Percentiles rank a stretch among this genome's conserved stretches.
Conservation (phyloP, 2,113 vertebrate genomes). For the Gallinago media region DNA sequence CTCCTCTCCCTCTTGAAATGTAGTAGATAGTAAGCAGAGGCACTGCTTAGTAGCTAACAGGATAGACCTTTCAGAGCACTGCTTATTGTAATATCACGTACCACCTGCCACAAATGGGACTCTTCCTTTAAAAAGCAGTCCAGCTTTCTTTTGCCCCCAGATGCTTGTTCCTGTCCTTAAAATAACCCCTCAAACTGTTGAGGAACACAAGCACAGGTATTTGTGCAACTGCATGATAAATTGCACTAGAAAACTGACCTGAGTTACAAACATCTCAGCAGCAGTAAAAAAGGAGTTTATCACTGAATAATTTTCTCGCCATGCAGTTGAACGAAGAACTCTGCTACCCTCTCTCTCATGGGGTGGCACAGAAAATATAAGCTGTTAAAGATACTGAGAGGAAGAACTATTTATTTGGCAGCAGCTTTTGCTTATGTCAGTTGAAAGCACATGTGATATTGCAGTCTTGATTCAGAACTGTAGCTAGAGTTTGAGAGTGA, state of each 20-base stretch:
- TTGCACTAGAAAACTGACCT: not conserved
- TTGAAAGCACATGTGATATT: not conserved
- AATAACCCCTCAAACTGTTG: not conserved
- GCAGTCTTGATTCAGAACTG: not conserved
- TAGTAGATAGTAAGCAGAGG: not conserved
- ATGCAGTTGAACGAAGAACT: not conserved
- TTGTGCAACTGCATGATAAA: not conserved
- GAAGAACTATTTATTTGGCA: not conserved
- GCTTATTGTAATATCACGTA: rapidly evolving
- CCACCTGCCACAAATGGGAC: not conserved
- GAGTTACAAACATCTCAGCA: not conserved
- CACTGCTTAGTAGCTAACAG: not conserved
- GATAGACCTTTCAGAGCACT: not conserved
- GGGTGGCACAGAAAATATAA: not conserved
- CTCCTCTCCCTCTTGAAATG: not conserved
- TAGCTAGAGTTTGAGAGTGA: not conserved
- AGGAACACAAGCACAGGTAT: not conserved
- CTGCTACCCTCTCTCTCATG: not conserved
- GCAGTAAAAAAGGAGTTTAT: not conserved
- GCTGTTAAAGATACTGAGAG: not conserved
- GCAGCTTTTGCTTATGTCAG: not conserved
- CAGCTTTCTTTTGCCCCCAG: not conserved
- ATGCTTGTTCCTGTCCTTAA: not conserved
- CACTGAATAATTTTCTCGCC: not conserved
- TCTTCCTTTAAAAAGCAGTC: not conserved